Conservation (phyloP, 1,140 invertebrate genomes). For the Lanistes nyassanus region DNA sequence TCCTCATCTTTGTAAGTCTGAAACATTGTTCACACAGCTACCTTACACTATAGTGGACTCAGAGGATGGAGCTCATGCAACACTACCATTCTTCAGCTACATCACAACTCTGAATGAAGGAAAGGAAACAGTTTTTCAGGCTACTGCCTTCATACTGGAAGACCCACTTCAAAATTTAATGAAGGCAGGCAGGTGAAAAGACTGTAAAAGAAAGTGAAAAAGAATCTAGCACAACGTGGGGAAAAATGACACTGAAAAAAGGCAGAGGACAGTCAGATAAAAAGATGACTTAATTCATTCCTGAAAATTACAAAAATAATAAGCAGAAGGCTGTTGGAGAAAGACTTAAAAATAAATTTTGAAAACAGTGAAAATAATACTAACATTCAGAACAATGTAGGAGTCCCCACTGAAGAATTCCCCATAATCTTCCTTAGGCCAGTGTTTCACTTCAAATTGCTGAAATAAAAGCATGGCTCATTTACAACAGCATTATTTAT, state of each 20-base stretch:
- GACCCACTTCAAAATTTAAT: not conserved
- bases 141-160: not conserved
- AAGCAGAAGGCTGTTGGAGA: not conserved
- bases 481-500: not conserved
- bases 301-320: not conserved
- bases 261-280: not conserved
- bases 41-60: not conserved
- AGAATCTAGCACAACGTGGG: not conserved
- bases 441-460: slow-evolving; percentile 84
- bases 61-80: not conserved
- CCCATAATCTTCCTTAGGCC: slow-evolving; percentile 82
- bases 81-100: not conserved
- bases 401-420: slow-evolving; percentile 91
- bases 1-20: slow-evolving; percentile 57
- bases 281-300: not conserved
- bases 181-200: not conserved
- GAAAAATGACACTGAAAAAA: not conserved
- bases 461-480: slow-evolving; percentile 54
- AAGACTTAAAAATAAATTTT: not conserved
- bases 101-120: too few species aligned
- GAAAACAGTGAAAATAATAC: slow-evolving; percentile 52
- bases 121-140: not conserved
- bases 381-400: slow-evolving; percentile 88
- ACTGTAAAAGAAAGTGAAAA: not conserved
- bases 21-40: slow-evolving; percentile 16